These are phyloP conservation scores for Caradrina clavipalpis DNA, from an alignment of 2,888 invertebrate species.

Conservation along the genomic window DNA sequence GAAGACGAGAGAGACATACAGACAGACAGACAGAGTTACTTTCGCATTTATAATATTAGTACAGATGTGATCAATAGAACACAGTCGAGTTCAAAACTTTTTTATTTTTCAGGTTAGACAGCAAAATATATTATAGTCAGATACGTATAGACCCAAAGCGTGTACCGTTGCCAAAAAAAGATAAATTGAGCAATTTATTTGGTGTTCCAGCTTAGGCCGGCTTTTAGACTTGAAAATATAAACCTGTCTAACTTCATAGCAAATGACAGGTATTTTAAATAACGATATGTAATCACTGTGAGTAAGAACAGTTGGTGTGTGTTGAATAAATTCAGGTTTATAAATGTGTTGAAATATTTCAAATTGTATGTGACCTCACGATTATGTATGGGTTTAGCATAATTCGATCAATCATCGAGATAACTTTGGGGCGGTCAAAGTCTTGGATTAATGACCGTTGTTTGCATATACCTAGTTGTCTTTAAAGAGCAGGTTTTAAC, in stretches of 20 bases:
- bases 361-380: not conserved
- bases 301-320: conserved; percentile 2
- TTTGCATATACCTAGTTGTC: not conserved
- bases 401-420: conserved; percentile 16
- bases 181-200: conserved; percentile 67
- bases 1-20: no score
- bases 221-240: conserved; percentile 62
- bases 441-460: conserved; percentile 6
- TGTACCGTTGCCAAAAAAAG: conserved; percentile 68
- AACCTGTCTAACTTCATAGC: conserved; percentile 51
- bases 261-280: conserved; percentile 52
- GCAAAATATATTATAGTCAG: conserved; percentile 60
- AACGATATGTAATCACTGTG: conserved; percentile 31
- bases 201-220: conserved; percentile 60
- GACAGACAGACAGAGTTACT: no score
- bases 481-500: not conserved
- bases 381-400: not conserved
- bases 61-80: conserved; percentile 10
- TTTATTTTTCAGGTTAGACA: conserved; percentile 55
- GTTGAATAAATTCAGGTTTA: conserved; percentile 21
- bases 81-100: conserved; percentile 35
- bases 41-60: no score
- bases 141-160: conserved; percentile 60
- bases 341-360: conserved; percentile 21
- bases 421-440: not conserved